Base-by-base conservation (phyloP, 2,797 vertebrate genomes). In the Darevskia nairensis region DNA sequence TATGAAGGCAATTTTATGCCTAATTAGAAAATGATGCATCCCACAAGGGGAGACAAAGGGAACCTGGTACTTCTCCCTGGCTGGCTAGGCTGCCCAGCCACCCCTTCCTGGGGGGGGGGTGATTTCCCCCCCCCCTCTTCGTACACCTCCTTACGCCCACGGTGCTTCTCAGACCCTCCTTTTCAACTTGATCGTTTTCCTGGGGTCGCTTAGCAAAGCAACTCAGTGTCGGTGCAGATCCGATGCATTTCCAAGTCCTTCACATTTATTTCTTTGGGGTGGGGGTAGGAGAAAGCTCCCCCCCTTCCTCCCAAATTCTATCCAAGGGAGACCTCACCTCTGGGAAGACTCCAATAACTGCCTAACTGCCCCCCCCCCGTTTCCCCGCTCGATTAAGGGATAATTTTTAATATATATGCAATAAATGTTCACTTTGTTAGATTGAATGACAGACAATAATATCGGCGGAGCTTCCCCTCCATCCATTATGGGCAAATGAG, bases 361-460 rank as follows among this genome's bases (percentile, higher is more conserved):
- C 97, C 97, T 55, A 55, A 55, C 50, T 96, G 96, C 59, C 68
- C 82, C 68, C 41, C 17, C 8, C 9, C 98, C 97, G 97, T 97
- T 97, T 59, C 97, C 97, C 97, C 98, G 97, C 97, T 97, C 97
- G 96, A 98, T 98, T 97, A 98, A 97, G 96, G 97, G 98, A 98
- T 99, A 99, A 99, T 99, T 99, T 99, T 99, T 99, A 99, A 99
- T 99, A 99, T 99, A 99, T 99, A 99, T 99, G 98, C 99, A 99
- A 99, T 99, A 99, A 99, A 99, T 99, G 98, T 99, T 99, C 98
- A 99, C 98, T 99, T 99, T 99, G 99, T 99, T 99, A 99, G 98
- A 98, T 97, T 98, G 98, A 99, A 98, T 99, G 98, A 99, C 98
- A 98, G 98, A 98, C 98, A 98, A 98, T 99, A 99, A 99, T 99